A percentile compares a stretch with the other conserved stretches of the same genome.
phyloP scores from a whole-genome alignment of 1,140 invertebrate genomes.

The Micrasema longulum region DNA sequence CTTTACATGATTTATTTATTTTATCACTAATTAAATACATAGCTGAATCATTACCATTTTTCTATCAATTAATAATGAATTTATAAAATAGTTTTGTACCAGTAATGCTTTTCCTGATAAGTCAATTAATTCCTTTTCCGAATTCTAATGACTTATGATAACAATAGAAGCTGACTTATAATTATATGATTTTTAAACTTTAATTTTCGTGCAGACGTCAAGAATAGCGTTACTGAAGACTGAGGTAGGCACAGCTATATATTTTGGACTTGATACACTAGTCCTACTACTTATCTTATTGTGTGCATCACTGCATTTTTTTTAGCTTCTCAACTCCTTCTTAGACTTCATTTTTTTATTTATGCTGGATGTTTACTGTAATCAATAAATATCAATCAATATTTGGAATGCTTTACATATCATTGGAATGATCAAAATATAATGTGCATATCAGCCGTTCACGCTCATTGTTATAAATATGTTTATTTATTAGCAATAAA shows the following conservation, averaged over 20 bases:
- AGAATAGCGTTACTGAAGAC: constrained; percentile 56
- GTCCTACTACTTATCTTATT: constrained; percentile 44
- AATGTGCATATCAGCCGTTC: too few species aligned
- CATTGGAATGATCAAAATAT: too few species aligned
- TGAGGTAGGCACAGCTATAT: constrained; percentile 52
- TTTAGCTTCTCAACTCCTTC: constrained; percentile 1
- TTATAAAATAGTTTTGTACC: too few species aligned
- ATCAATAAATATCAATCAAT: too few species aligned
- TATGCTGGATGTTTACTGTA: too few species aligned
- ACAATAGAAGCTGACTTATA: constrained; percentile 6
- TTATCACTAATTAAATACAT: constrained; percentile 1
- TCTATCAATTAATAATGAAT: not conserved
- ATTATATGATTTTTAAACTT: constrained; percentile 46
- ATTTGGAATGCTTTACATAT: too few species aligned
- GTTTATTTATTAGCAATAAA: too few species aligned
- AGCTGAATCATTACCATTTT: not conserved
- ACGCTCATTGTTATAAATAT: too few species aligned
- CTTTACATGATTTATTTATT: constrained; percentile 6
- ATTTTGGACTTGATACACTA: constrained; percentile 42
- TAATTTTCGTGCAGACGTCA: constrained; percentile 55
- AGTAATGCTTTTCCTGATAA: constrained; percentile 54
- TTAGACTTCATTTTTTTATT: too few species aligned
- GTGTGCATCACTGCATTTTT: constrained; percentile 16
- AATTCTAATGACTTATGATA: constrained; percentile 6
- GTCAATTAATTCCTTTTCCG: constrained; percentile 3